phyloP scores from a whole-genome alignment of 2,888 invertebrate species.

The Melieria omissa region DNA sequence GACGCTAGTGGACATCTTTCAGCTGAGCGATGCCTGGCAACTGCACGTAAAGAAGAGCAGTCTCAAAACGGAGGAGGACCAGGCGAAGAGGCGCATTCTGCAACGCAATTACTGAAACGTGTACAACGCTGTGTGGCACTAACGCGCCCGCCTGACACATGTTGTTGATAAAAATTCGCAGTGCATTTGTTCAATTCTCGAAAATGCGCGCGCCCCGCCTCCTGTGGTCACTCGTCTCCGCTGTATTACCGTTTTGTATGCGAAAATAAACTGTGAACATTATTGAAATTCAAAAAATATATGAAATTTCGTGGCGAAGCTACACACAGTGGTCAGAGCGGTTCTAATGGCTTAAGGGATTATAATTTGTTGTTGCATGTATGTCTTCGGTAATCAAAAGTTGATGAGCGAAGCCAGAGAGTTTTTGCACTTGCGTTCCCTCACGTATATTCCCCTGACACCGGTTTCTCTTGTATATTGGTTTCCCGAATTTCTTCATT shows the following conservation, averaged over 20 bases:
- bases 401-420: too few relatives aligned
- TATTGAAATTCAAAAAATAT: too few relatives aligned
- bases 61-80: conserved; percentile 44
- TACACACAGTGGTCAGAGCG: too few relatives aligned
- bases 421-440: too few relatives aligned
- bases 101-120: conserved; percentile 39
- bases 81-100: conserved; percentile 40
- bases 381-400: too few relatives aligned
- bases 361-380: too few relatives aligned
- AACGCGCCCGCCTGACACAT: not conserved
- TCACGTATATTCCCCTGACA: too few relatives aligned
- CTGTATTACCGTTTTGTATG: not conserved
- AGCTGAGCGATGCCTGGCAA: conserved; percentile 43
- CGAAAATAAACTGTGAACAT: not conserved
- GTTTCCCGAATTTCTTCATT: too few relatives aligned
- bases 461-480: too few relatives aligned
- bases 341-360: too few relatives aligned
- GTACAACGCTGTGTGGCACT: not conserved
- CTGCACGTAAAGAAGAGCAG: conserved; percentile 38
- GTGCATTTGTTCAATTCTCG: conserved; percentile 2
- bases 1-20: conserved; percentile 41
- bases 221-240: not conserved
- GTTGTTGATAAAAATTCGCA: not conserved
- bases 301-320: too few relatives aligned
- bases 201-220: not conserved